phyloP scores from a whole-genome alignment of 1,140 invertebrate genomes.

The Homarus americanus region DNA sequence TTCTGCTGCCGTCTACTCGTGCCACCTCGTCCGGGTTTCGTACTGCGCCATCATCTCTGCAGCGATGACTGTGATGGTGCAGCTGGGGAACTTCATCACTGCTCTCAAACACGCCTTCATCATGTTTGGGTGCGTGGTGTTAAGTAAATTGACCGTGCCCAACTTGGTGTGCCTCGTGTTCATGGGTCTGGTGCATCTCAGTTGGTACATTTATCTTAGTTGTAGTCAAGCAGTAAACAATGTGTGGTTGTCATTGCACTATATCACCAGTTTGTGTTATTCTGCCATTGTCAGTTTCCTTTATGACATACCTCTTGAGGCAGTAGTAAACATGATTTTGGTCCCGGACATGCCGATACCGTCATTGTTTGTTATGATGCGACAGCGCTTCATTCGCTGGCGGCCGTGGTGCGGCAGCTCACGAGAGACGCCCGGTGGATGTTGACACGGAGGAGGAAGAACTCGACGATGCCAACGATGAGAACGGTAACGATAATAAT shows the following conservation, averaged over 20 bases:
- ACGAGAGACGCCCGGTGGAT: conserved; percentile 36
- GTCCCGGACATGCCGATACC: conserved; percentile 61
- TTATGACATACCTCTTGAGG: conserved; percentile 57
- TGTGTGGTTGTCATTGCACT: not conserved
- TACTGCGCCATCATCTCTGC: conserved; percentile 26
- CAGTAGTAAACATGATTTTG: conserved; percentile 59
- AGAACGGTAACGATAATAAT: conserved; percentile 70
- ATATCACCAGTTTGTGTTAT: not conserved
- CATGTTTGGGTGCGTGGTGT: conserved; percentile 64
- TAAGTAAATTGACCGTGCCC: conserved; percentile 46
- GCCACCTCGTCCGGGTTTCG: conserved; percentile 42
- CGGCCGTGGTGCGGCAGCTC: conserved; percentile 27
- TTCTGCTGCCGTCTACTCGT: conserved; percentile 30
- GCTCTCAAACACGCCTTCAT: conserved; percentile 55
- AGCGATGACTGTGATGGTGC: not conserved
- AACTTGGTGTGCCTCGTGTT: conserved; percentile 58
- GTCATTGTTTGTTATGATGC: conserved; percentile 7
- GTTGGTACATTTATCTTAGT: conserved; percentile 42
- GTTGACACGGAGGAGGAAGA: conserved; percentile 65
- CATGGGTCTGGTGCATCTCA: conserved; percentile 34
- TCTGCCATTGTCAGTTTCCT: conserved; percentile 35
- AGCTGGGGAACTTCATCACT: conserved; percentile 37
- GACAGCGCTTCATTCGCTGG: conserved; percentile 55
- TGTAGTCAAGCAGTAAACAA: conserved; percentile 43
- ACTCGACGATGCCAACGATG: conserved; percentile 68